Evolutionary conservation across 2,888 invertebrate genomes (phyloP), one percentile per base, ranked within the genome.

Genomic region (Pseudeuparius sepicola): DNA sequence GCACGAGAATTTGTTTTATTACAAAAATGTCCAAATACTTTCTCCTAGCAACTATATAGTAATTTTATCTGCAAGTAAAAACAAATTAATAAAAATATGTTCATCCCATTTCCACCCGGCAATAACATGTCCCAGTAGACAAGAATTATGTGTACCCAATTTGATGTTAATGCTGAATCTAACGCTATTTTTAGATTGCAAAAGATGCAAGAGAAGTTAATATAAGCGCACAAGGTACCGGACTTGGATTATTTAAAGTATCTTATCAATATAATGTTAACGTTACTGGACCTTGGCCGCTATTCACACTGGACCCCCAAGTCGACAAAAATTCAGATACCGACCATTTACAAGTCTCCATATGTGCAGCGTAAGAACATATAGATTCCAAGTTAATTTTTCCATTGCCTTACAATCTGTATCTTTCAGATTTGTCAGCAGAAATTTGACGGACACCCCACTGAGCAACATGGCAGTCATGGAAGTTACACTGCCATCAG

Each of bases 401-500:
- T 23, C 9, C 14, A 23, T 31, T 14, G 5, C 14, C 10, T 14
- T 23, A 31, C 18, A 25, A 26, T 26, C 10, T 10, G 5, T 37
- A 12, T 45, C 46, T 49, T 56, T 17, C 52, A 81, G 80, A 42
- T 83, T 77, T 56, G 78, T 78, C 67, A 34, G 72, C 60, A 47
- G 52, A 33, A 59, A 60, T 64, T 45, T 63, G 40, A 72, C 71
- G 18, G 73, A 74, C 49, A 71, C 74, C 31, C 78, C 80, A 11
- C 72, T 73, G 44, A 86, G 86, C 41, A 93, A 93, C 45, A 82
- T 93, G 78, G 85, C 88, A 7, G 80, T 93, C 1, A 81, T 93
- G 70, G 89, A 90, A 53, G 81, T 93, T 0, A 77, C 77, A 41
- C 67, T 94, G 38, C 90, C 92, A 0, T 90, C 90, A 1, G 93